These are phyloP conservation scores for Atrina japonica DNA, from an alignment of 2,888 invertebrate species.

Conservation along the genomic window DNA sequence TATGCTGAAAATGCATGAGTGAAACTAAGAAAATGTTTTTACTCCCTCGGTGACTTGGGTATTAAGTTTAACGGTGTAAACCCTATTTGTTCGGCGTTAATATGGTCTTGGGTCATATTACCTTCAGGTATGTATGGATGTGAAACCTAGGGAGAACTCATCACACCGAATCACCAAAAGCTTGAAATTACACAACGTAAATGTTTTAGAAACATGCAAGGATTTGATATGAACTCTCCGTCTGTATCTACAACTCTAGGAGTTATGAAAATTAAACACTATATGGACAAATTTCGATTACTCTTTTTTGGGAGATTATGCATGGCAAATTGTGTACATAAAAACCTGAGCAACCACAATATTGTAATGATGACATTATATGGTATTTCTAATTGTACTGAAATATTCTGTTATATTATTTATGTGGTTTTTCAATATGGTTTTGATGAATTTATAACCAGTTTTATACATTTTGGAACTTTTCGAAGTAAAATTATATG, in stretches of 20 bases:
- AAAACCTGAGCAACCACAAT: neutral
- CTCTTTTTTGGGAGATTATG: conserved; percentile 3
- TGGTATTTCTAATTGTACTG: neutral
- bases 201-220: neutral
- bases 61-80: neutral
- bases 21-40: conserved; percentile 4
- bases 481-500: neutral
- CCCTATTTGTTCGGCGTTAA: neutral
- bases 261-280: neutral
- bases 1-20: neutral
- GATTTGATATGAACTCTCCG: neutral
- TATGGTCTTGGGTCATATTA: conserved; percentile 1
- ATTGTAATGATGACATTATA: neutral
- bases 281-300: neutral
- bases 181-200: conserved; percentile 9
- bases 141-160: neutral
- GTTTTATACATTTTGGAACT: neutral
- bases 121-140: conserved; percentile 3
- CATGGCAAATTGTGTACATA: neutral
- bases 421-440: neutral
- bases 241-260: neutral
- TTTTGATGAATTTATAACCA: neutral
- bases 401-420: neutral
- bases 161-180: neutral
- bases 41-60: conserved; percentile 7